A percentile compares a stretch with the other conserved stretches of the same genome.
These are phyloP conservation scores for Zaprionus capensis DNA, from an alignment of 1,140 invertebrate species.

Conservation along the genomic window DNA sequence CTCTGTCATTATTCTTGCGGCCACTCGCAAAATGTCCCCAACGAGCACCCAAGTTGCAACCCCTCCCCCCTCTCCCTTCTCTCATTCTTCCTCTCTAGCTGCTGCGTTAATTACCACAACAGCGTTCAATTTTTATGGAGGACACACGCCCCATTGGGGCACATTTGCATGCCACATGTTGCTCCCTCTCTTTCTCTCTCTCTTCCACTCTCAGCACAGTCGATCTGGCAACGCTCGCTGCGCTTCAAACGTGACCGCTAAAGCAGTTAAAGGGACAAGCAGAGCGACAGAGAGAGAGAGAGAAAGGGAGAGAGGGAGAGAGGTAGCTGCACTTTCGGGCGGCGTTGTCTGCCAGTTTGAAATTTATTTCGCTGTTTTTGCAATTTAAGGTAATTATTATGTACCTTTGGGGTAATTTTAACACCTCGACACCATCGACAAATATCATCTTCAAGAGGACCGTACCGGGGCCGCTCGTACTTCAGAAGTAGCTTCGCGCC, in stretches of 20 bases:
- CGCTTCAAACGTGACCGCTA: conserved; percentile 68
- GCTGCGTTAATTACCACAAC: conserved; percentile 66
- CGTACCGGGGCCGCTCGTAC: conserved; percentile 20
- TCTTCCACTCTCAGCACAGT: neutral
- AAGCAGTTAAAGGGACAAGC: conserved; percentile 20
- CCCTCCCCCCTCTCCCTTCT: neutral
- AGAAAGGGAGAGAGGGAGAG: neutral
- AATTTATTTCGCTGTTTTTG: conserved; percentile 84
- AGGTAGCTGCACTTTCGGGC: conserved; percentile 28
- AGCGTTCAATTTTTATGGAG: conserved; percentile 77
- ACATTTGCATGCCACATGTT: conserved; percentile 60
- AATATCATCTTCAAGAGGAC: conserved; percentile 75
- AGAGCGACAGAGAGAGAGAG: neutral
- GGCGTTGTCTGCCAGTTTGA: conserved; percentile 43
- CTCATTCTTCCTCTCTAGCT: neutral
- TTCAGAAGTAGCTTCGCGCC: conserved; percentile 47
- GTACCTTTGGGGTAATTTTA: conserved; percentile 84
- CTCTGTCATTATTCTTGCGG: conserved; percentile 71
- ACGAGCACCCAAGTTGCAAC: conserved; percentile 14
- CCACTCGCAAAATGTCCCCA: conserved; percentile 50
- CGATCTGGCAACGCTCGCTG: conserved; percentile 66
- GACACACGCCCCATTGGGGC: conserved; percentile 71
- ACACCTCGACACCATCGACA: conserved; percentile 84
- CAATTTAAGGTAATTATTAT: conserved; percentile 84
- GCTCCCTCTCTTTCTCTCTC: neutral